Conservation (phyloP, 1,140 invertebrate genomes). For the Atta colombica region DNA sequence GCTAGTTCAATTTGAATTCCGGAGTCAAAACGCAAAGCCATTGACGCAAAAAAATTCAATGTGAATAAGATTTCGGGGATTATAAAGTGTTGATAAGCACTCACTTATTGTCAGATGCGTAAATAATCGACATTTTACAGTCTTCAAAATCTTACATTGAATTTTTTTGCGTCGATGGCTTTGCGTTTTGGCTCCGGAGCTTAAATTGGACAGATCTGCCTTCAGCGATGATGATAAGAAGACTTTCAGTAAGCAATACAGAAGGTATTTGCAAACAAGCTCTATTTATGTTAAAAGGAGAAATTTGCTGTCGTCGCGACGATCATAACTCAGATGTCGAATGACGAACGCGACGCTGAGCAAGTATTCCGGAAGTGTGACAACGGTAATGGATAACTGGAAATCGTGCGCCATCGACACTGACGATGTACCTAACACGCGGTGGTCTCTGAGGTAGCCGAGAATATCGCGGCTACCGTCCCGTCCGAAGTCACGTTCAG, state of each 20-base stretch:
- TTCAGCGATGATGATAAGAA: neutral
- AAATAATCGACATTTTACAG: no score
- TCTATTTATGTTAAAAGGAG: neutral
- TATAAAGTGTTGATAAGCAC: no score
- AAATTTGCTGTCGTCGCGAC: conserved; percentile 25
- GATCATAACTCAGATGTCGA: conserved; percentile 33
- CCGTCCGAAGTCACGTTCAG: conserved; percentile 72
- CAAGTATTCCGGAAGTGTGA: conserved; percentile 84
- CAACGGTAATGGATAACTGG: conserved; percentile 85
- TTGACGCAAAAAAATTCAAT: no score
- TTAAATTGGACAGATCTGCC: no score
- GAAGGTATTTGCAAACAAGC: conserved; percentile 28
- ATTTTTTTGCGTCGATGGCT: no score
- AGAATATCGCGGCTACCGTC: conserved; percentile 61
- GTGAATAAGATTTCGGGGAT: no score
- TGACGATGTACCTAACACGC: conserved; percentile 44
- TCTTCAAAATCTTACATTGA: no score
- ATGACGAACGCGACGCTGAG: conserved; percentile 58
- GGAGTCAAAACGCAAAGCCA: no score
- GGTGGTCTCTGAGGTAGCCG: conserved; percentile 40
- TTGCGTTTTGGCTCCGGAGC: no score
- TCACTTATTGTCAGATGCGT: no score
- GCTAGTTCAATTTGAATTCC: no score
- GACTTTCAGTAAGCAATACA: neutral
- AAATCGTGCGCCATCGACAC: conserved; percentile 73